A percentile compares a stretch with the other conserved stretches of the same genome.
Conservation (phyloP, 1,140 invertebrate genomes). For the Ceratoteleas bidentatus region DNA sequence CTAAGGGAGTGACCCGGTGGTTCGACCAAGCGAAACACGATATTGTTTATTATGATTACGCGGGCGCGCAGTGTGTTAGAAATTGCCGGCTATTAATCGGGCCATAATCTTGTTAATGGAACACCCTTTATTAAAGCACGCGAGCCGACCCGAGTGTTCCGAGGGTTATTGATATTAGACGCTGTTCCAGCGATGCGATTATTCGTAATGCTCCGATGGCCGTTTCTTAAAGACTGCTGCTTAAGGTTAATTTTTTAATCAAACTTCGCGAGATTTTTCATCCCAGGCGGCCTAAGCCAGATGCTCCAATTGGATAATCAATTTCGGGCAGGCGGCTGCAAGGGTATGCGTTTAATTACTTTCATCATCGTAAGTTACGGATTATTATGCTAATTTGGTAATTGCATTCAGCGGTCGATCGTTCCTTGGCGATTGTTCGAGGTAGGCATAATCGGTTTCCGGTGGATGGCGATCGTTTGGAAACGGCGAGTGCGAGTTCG, state of each 20-base stretch:
- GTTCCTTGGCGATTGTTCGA: too few relatives aligned
- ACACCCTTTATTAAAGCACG: constrained; percentile 65
- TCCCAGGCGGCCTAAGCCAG: neutral
- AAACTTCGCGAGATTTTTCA: constrained; percentile 41
- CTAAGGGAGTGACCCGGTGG: neutral
- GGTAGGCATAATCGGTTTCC: too few relatives aligned
- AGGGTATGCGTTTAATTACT: too few relatives aligned
- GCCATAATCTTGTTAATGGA: constrained; percentile 65
- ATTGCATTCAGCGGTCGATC: too few relatives aligned
- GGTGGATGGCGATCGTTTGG: too few relatives aligned
- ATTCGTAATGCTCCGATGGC: constrained; percentile 55
- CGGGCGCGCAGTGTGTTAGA: constrained; percentile 53
- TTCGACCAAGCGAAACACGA: constrained; percentile 48
- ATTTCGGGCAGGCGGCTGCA: too few relatives aligned
- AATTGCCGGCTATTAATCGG: constrained; percentile 64
- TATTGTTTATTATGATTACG: constrained; percentile 63
- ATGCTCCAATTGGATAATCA: too few relatives aligned
- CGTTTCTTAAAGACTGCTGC: constrained; percentile 35
- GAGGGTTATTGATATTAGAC: constrained; percentile 64
- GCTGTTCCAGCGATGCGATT: constrained; percentile 45
- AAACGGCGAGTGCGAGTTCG: too few relatives aligned
- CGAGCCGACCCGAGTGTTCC: constrained; percentile 36
- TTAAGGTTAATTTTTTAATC: constrained; percentile 51
- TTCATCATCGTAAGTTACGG: too few relatives aligned
- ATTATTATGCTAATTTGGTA: too few relatives aligned